Conservation (phyloP, 2,888 invertebrate species). For the Agonum fuliginosum region DNA sequence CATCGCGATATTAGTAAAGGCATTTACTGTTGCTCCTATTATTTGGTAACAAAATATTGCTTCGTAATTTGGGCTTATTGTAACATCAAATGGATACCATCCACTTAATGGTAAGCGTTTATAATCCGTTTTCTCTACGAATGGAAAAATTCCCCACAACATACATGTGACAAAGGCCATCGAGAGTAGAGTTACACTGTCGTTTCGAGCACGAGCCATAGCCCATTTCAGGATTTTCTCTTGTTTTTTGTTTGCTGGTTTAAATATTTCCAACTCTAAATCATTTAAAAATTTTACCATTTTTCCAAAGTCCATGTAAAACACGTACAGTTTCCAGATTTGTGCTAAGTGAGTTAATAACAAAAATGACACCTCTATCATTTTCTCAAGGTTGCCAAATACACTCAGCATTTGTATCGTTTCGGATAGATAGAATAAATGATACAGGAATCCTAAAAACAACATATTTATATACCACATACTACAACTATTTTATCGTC, state of each 20-base stretch:
- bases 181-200: conserved; percentile 65
- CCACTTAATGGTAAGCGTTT: conserved; percentile 65
- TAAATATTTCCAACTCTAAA: conserved; percentile 64
- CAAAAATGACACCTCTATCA: conserved; percentile 66
- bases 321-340: conserved; percentile 60
- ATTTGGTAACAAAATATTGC: conserved; percentile 74
- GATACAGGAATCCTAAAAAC: conserved; percentile 65
- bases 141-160: conserved; percentile 69
- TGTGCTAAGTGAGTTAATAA: conserved; percentile 66
- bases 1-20: conserved; percentile 74
- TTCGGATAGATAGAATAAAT: conserved; percentile 73
- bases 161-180: conserved; percentile 66
- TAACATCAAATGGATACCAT: conserved; percentile 74
- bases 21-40: conserved; percentile 72
- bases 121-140: conserved; percentile 64
- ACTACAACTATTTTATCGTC: too few relatives aligned
- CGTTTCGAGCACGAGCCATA: conserved; percentile 63
- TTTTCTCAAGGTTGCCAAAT: conserved; percentile 68
- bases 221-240: conserved; percentile 62
- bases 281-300: conserved; percentile 60
- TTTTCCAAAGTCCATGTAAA: conserved; percentile 49
- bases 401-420: conserved; percentile 73
- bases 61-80: conserved; percentile 71
- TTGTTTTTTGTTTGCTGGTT: conserved; percentile 65
- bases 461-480: not conserved